Conservation (phyloP, 1,140 invertebrate genomes). For the Dufourea novaeangliae region DNA sequence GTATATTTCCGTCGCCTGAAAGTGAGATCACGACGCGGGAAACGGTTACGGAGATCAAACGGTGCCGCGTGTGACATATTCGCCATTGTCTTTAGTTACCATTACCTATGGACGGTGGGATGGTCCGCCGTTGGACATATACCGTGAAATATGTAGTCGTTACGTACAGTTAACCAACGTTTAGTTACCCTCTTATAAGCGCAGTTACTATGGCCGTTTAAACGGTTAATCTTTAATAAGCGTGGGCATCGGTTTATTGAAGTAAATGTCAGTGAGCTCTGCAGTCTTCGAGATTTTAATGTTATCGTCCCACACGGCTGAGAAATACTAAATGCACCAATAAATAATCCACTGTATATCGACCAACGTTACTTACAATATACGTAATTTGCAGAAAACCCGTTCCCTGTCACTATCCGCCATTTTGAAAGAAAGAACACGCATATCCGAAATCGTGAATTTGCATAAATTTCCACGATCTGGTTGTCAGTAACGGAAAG, state of each 20-base stretch:
- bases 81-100: neutral
- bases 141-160: neutral
- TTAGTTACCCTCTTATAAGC: conserved; percentile 4
- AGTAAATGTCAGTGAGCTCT: conserved; percentile 14
- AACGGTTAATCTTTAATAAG: conserved; percentile 12
- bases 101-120: neutral
- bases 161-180: conserved; percentile 1
- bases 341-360: too few relatives aligned
- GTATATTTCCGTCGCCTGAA: neutral
- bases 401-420: too few relatives aligned
- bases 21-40: conserved; percentile 1
- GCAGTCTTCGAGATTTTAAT: neutral
- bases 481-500: too few relatives aligned
- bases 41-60: conserved; percentile 1
- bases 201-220: neutral
- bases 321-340: too few relatives aligned
- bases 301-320: neutral
- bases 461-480: too few relatives aligned
- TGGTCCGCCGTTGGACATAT: neutral
- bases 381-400: too few relatives aligned
- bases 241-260: neutral
- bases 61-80: neutral
- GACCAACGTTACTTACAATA: too few relatives aligned
- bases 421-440: too few relatives aligned
- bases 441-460: too few relatives aligned